A percentile compares a stretch with the other conserved stretches of the same genome.
phyloP scores from a whole-genome alignment of 2,888 invertebrate species.

The Parnassius orleans region DNA sequence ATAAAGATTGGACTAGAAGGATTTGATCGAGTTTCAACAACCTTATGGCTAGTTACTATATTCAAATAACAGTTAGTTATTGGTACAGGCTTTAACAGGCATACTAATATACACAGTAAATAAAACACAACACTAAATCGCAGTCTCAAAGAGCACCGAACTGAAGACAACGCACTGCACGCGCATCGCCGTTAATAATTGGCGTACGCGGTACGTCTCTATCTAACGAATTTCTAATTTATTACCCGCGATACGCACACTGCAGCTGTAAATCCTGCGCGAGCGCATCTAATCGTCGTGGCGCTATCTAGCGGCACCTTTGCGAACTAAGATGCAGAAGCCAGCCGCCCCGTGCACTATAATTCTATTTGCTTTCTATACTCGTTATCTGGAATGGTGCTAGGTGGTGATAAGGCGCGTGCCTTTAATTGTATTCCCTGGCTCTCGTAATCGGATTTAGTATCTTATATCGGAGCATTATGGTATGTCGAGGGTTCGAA shows the following conservation, averaged over 20 bases:
- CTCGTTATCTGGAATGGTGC: constrained; percentile 48
- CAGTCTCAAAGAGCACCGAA: neutral
- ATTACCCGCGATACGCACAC: constrained; percentile 67
- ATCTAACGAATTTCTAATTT: constrained; percentile 81
- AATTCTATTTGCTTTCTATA: constrained; percentile 59
- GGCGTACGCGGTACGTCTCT: constrained; percentile 67
- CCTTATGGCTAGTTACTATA: too few species aligned
- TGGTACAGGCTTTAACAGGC: too few species aligned
- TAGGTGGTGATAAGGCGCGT: constrained; percentile 49
- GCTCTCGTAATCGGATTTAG: neutral
- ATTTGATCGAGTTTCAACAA: too few species aligned
- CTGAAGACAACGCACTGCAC: constrained; percentile 8
- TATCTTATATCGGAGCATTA: constrained; percentile 15
- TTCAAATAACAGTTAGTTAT: too few species aligned
- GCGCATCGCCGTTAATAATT: constrained; percentile 56
- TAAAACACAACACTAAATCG: neutral
- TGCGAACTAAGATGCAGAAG: constrained; percentile 69
- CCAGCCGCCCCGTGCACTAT: constrained; percentile 52
- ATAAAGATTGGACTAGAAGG: too few species aligned
- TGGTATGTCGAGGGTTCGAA: constrained; percentile 14
- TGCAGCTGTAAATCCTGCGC: constrained; percentile 70
- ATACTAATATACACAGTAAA: too few species aligned
- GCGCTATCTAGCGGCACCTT: constrained; percentile 77
- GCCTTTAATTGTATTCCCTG: constrained; percentile 36
- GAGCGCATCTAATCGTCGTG: constrained; percentile 69